Conservation (phyloP, 1,140 invertebrate genomes). For the Microplitis demolitor region DNA sequence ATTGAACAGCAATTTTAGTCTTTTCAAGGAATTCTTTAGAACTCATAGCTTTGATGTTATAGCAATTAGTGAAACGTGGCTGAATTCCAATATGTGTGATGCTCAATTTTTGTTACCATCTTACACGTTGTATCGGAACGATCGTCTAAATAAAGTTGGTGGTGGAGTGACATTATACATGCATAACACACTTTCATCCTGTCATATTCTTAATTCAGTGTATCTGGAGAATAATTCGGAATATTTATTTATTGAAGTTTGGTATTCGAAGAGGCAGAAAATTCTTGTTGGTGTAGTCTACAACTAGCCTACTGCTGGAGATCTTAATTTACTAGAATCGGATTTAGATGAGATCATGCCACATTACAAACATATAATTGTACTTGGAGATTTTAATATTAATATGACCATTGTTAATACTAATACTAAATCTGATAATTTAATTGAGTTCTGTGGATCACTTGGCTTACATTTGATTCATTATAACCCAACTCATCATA, state of each 20-base stretch:
- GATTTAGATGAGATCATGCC: background rate
- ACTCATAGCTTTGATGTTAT: too few relatives aligned
- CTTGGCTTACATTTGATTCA: background rate
- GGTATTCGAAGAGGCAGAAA: background rate
- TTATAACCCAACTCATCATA: slow-evolving; percentile 13
- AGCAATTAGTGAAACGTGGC: too few relatives aligned
- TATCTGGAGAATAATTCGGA: background rate
- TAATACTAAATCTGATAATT: background rate
- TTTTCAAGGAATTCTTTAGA: too few relatives aligned
- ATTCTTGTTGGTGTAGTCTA: slow-evolving; percentile 21
- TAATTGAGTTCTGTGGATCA: background rate
- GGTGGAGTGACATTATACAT: background rate
- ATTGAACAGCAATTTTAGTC: too few relatives aligned
- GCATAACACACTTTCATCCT: background rate
- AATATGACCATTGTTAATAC: background rate
- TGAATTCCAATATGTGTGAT: too few relatives aligned
- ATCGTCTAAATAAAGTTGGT: background rate
- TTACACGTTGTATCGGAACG: too few relatives aligned
- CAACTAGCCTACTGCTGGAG: background rate
- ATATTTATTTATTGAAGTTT: background rate
- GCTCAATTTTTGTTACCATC: too few relatives aligned
- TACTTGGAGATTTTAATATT: background rate
- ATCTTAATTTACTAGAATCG: background rate
- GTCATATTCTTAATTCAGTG: background rate
- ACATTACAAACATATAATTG: background rate